Percentiles rank a stretch among this genome's conserved stretches.
Conservation (phyloP, 2,797 vertebrate species). For the Crocidura indochinensis region DNA sequence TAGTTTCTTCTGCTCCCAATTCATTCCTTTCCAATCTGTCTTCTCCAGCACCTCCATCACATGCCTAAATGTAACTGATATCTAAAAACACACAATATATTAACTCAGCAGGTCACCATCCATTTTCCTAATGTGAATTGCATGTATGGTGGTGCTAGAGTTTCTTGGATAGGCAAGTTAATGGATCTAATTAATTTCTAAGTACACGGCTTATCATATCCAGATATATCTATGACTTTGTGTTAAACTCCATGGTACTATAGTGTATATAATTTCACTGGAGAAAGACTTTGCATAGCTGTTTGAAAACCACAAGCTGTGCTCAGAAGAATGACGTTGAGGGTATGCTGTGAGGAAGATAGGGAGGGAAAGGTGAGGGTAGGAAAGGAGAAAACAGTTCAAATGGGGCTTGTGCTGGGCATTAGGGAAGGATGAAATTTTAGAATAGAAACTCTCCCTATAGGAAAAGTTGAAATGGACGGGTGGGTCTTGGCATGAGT, state of each 20-base stretch:
- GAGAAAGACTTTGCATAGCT: background rate
- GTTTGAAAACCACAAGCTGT: constrained; percentile 21
- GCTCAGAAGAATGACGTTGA: background rate
- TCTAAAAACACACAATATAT: constrained; percentile 16
- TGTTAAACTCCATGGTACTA: too few relatives aligned
- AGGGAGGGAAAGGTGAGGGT: background rate
- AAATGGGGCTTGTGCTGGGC: background rate
- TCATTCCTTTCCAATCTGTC: constrained; percentile 21
- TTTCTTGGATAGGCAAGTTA: background rate
- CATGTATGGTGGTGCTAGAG: background rate
- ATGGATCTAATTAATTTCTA: too few relatives aligned
- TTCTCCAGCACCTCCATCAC: background rate
- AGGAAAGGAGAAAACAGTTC: too few relatives aligned
- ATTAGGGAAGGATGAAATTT: background rate
- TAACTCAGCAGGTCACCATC: background rate
- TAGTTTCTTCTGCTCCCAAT: background rate
- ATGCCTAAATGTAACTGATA: constrained; percentile 11
- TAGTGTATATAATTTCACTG: background rate
- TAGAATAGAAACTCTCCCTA: background rate
- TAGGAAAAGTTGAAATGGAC: background rate
- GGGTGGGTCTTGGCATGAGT: background rate
- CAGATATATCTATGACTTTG: too few relatives aligned
- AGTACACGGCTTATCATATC: too few relatives aligned
- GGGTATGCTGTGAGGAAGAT: background rate
- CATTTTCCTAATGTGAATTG: background rate